These are phyloP conservation scores for Tupaia tana DNA, from an alignment of 2,113 vertebrate species.

Conservation along the genomic window DNA sequence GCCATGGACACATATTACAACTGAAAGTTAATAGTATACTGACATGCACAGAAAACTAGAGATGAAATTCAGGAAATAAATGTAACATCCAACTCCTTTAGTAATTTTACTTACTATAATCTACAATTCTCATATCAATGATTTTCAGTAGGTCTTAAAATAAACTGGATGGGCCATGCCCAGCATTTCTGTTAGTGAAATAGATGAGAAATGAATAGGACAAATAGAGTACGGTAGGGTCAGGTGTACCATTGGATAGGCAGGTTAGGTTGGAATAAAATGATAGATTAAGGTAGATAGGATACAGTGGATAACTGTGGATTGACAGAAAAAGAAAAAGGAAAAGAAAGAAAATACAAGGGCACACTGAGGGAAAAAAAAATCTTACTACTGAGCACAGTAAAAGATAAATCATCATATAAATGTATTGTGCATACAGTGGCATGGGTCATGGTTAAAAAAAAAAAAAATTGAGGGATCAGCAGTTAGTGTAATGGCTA, in stretches of 20 bases:
- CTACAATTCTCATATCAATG: not conserved
- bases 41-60: not conserved
- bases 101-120: conserved; percentile 20
- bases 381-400: not conserved
- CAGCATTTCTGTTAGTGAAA: conserved; percentile 26
- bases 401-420: not conserved
- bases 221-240: not conserved
- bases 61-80: not conserved
- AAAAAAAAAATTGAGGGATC: not conserved
- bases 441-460: not conserved
- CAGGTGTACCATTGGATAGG: not conserved
- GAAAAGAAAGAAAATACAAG: not conserved
- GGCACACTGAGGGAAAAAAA: not conserved
- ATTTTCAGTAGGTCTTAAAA: conserved; percentile 42
- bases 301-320: not conserved
- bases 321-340: not conserved
- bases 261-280: not conserved
- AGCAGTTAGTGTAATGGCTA: too few species aligned
- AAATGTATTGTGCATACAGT: conserved; percentile 1
- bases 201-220: not conserved
- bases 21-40: not conserved
- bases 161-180: not conserved
- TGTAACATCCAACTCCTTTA: not conserved
- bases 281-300: not conserved
- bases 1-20: not conserved